Evolutionary conservation across 2,797 vertebrate species (phyloP).

Genomic region (Vespertilio murinus): DNA sequence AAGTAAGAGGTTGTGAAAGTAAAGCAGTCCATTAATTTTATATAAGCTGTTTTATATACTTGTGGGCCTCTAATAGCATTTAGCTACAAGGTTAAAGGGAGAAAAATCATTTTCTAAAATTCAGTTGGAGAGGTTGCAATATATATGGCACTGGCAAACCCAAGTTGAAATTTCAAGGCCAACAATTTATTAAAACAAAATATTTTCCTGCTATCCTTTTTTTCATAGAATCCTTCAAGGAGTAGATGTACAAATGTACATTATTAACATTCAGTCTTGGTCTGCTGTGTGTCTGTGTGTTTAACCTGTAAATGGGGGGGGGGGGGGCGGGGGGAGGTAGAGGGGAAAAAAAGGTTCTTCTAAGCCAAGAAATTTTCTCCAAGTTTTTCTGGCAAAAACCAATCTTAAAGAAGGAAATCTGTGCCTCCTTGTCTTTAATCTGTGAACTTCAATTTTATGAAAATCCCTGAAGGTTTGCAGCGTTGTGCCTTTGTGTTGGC

Average conservation of each 20-base stretch:
- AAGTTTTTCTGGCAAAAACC: neutral
- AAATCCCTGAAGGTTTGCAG: neutral
- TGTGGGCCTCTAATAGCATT: slow-evolving; percentile 74
- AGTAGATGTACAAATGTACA: neutral
- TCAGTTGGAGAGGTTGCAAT: neutral
- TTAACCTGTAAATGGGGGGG: neutral
- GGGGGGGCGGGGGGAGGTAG: neutral
- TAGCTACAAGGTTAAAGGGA: slow-evolving; percentile 77
- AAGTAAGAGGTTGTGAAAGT: slow-evolving; percentile 75
- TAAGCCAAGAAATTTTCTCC: slow-evolving; percentile 31
- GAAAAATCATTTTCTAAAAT: slow-evolving; percentile 64
- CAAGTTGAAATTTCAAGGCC: neutral
- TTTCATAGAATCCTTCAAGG: neutral
- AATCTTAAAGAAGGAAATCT: slow-evolving; percentile 11
- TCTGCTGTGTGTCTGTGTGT: neutral
- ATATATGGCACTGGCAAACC: neutral
- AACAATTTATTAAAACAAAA: slow-evolving; percentile 18
- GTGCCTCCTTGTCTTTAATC: neutral
- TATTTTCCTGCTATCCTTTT: neutral
- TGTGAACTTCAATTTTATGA: neutral
- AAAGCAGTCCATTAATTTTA: slow-evolving; percentile 85
- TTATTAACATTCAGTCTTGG: neutral
- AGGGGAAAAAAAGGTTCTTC: neutral
- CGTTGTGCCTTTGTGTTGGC: neutral
- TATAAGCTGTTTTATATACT: slow-evolving; percentile 80